Evolutionary conservation across 2,888 invertebrate genomes (phyloP), one percentile per base, ranked within the genome.

Genomic region (Drosophila anomelani): DNA sequence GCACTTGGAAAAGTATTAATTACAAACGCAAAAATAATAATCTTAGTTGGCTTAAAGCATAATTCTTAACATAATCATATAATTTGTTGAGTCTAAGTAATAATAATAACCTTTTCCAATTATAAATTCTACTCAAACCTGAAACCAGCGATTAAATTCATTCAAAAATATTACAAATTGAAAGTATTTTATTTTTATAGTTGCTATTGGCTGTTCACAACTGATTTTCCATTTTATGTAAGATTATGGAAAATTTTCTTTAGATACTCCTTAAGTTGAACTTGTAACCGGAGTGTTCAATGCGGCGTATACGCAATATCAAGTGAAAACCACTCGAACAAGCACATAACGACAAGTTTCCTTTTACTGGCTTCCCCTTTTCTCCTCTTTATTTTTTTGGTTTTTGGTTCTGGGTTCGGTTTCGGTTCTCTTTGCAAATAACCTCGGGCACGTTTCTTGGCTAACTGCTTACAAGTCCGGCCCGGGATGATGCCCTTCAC

Each of bases 241-340:
- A 20, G n/a, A 15, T n/a, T 32, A 54, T 54, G 54, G 9, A 54
- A 34, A 41, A 41, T 55, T 32, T 32, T 20, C 56, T 9, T 17
- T 60, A 60, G 41, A 60, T 34, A 41, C 23, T 43, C 41, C 34
- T 17, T 23, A 23, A 23, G 34, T 26, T 61, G 56, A 57, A 56
- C 34, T 56, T 56, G 64, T 36, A 54, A 75, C 17, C 8, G 26
- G 59, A 43, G 64, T 51, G 69, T 75, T 47, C 69, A 75, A 60
- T 55, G 66, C 43, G 68, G 78, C 87, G 81, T 84, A 80, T 81
- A 84, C 84, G 84, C 80, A 84, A 87, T 80, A 74, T 78, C 44
- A 47, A 47, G 43, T 34, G 36, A 62, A 64, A 68, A 74, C 74
- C 73, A 58, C 46, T 74, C 20, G 55, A 66, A 58, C 58, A 51